Conservation (phyloP, 35 echinoderm and acorn worm genomes). For the Lytechinus pictus region DNA sequence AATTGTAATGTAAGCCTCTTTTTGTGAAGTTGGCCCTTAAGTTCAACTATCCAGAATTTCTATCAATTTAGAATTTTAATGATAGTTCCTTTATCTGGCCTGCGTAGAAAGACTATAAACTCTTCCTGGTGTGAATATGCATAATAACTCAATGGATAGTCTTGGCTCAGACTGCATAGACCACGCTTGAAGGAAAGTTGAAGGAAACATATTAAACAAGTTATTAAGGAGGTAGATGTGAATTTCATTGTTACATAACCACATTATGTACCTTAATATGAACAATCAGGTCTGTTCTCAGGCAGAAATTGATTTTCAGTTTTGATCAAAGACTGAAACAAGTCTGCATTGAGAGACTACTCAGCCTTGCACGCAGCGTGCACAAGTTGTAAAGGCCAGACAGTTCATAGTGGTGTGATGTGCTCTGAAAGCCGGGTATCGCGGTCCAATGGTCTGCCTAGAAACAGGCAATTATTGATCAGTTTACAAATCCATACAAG, state of each 20-base stretch:
- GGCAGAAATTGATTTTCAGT: background rate
- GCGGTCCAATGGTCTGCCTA: background rate
- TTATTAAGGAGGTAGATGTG: background rate
- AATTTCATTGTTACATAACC: background rate
- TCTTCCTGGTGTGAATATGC: too few species aligned
- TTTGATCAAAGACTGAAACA: background rate
- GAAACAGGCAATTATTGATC: background rate
- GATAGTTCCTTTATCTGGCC: too few species aligned
- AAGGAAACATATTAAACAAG: too few species aligned
- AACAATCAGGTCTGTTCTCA: background rate
- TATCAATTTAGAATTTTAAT: too few species aligned
- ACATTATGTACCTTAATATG: background rate
- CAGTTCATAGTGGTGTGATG: background rate
- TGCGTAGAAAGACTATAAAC: too few species aligned
- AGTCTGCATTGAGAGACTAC: background rate
- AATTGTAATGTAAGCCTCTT: too few species aligned
- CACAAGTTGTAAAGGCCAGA: background rate
- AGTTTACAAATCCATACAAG: slow-evolving; percentile 4
- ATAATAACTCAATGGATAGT: too few species aligned
- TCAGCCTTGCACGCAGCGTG: background rate
- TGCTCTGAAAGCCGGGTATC: background rate
- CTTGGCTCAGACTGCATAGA: too few species aligned
- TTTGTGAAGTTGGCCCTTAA: too few species aligned
- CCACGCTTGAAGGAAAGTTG: too few species aligned
- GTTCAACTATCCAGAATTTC: too few species aligned